These are phyloP conservation scores for Amitus sp. DNA, from an alignment of 2,888 invertebrate species.

Conservation along the genomic window DNA sequence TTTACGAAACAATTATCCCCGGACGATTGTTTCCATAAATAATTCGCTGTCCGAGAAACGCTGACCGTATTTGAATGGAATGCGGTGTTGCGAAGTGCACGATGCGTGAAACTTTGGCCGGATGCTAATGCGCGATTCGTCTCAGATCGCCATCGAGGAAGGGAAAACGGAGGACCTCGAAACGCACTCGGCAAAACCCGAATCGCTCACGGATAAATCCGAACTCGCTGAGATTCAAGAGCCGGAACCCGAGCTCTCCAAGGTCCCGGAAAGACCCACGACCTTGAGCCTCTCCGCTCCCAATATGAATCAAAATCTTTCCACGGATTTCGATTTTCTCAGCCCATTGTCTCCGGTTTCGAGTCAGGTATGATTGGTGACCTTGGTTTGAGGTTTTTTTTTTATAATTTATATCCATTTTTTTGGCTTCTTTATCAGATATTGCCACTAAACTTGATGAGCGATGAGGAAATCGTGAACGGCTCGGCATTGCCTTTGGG, in stretches of 20 bases:
- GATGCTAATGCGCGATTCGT: conserved; percentile 43
- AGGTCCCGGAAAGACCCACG: conserved; percentile 45
- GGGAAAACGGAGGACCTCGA: conserved; percentile 30
- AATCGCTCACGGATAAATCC: conserved; percentile 45
- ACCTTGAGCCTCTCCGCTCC: conserved; percentile 46
- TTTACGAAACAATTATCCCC: neutral
- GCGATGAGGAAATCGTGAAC: conserved; percentile 59
- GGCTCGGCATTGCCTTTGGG: conserved; percentile 68
- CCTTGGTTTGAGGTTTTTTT: too few relatives aligned
- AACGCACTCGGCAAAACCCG: too few relatives aligned
- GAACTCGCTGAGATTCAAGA: conserved; percentile 30
- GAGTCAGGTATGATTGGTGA: conserved; percentile 44
- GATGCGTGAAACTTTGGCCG: conserved; percentile 36
- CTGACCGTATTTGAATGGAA: conserved; percentile 57
- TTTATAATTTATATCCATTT: too few relatives aligned
- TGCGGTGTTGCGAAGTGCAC: conserved; percentile 59
- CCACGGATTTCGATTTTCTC: conserved; percentile 44
- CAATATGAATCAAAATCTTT: conserved; percentile 27
- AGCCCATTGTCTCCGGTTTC: conserved; percentile 54
- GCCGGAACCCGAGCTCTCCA: conserved; percentile 28
- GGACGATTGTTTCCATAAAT: neutral
- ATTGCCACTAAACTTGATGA: conserved; percentile 56
- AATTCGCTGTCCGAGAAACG: conserved; percentile 45
- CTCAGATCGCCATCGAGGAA: conserved; percentile 41
- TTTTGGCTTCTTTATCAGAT: conserved; percentile 57